Conservation (phyloP, 2,113 vertebrate species). For the Acanthisitta chloris region DNA sequence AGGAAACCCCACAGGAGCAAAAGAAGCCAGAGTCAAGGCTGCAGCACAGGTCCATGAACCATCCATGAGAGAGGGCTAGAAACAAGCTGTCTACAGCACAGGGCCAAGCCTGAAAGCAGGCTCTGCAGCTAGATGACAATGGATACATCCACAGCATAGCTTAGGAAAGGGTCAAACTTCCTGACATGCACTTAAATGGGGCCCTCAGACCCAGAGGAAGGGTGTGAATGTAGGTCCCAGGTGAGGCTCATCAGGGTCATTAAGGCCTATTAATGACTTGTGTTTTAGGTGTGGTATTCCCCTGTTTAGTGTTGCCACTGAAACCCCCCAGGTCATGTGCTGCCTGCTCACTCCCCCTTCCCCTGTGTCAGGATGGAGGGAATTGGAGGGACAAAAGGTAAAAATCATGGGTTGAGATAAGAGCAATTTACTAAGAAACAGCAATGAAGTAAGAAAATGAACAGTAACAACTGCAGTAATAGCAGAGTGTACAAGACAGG, state of each 20-base stretch:
- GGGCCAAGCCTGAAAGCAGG: background rate
- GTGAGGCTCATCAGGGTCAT: background rate
- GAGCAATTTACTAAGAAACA: too few species aligned
- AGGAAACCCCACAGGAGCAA: background rate
- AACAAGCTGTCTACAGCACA: background rate
- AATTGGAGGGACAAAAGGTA: too few species aligned
- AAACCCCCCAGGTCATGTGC: too few species aligned
- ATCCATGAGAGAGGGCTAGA: background rate
- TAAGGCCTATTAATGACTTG: background rate
- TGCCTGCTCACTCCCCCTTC: too few species aligned
- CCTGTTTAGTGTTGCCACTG: too few species aligned
- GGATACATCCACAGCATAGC: fast-evolving
- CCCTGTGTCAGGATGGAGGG: too few species aligned
- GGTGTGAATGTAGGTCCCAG: background rate
- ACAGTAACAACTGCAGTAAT: too few species aligned
- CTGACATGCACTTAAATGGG: background rate
- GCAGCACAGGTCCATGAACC: background rate
- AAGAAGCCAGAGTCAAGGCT: background rate
- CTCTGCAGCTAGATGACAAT: background rate
- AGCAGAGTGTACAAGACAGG: too few species aligned
- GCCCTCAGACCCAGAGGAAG: background rate
- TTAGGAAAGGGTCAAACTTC: fast-evolving
- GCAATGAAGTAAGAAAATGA: too few species aligned
- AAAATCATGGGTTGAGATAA: too few species aligned
- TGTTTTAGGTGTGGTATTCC: too few species aligned